A percentile compares a stretch with the other conserved stretches of the same genome.
phyloP scores from a whole-genome alignment of 2,797 vertebrate species.

The Lacerta agilis region DNA sequence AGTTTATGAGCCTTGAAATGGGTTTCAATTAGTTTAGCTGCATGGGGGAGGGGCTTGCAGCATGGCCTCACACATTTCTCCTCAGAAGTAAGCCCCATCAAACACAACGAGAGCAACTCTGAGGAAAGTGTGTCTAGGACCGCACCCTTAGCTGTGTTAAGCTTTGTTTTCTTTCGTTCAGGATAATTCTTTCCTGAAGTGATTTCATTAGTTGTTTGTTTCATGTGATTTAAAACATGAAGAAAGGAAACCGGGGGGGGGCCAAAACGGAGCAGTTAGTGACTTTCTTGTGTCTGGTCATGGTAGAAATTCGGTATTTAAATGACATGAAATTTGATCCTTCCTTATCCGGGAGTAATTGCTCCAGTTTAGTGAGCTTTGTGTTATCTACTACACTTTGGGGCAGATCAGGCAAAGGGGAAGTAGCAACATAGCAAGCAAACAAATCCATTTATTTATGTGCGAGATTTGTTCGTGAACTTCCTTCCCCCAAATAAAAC shows the following conservation, averaged over 20 bases:
- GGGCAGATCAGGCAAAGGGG: neutral
- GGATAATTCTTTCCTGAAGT: neutral
- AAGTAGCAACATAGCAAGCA: rapidly evolving
- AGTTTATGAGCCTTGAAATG: neutral
- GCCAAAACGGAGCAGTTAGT: neutral
- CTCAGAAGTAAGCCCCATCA: neutral
- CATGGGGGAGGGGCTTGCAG: neutral
- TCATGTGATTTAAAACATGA: conserved; percentile 21
- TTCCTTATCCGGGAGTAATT: conserved; percentile 42
- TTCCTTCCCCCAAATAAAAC: conserved; percentile 37
- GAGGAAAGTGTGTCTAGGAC: too few relatives aligned
- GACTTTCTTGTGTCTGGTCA: neutral
- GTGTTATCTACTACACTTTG: conserved; percentile 28
- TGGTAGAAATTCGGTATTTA: conserved; percentile 8
- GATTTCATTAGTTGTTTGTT: neutral
- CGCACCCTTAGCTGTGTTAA: neutral
- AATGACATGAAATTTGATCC: conserved; percentile 19
- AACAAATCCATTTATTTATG: conserved; percentile 53
- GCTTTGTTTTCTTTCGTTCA: conserved; percentile 3
- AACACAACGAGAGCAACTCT: too few relatives aligned
- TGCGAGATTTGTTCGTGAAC: conserved; percentile 47
- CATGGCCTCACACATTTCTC: neutral
- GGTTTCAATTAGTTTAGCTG: neutral
- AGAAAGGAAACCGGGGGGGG: neutral
- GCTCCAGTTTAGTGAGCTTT: conserved; percentile 29